Evolutionary conservation across 64 coral and sea anemone species (phyloP).

Genomic region (Dendrophyllia cribrosa): DNA sequence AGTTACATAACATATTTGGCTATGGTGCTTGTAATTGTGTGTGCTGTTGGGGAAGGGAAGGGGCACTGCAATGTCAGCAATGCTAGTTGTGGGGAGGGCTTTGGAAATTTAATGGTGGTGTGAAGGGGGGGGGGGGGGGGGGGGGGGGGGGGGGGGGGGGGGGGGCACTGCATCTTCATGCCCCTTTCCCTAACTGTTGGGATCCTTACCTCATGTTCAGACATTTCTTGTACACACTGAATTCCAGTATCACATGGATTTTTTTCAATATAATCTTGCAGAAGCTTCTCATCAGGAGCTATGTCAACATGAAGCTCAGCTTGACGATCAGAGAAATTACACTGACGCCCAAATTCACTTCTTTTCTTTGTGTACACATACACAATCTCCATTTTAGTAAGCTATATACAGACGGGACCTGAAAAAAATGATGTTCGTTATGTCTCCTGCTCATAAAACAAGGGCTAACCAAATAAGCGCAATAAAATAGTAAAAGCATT

Average conservation of each 20-base stretch:
- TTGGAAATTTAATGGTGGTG: too few relatives aligned
- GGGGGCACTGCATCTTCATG: too few relatives aligned
- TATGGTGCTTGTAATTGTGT: too few relatives aligned
- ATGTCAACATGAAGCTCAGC: slow-evolving; percentile 99
- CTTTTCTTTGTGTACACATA: slow-evolving; percentile 99
- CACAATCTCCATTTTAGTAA: slow-evolving; percentile 94
- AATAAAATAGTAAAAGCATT: too few relatives aligned
- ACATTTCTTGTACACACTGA: slow-evolving; percentile 99
- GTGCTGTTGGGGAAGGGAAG: too few relatives aligned
- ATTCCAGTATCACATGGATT: slow-evolving; percentile 99
- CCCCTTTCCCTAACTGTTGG: neutral
- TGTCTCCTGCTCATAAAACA: too few relatives aligned
- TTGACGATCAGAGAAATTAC: slow-evolving; percentile 98
- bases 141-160: too few relatives aligned
- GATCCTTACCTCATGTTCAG: slow-evolving; percentile 90
- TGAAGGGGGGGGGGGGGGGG: too few relatives aligned
- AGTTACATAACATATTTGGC: too few relatives aligned
- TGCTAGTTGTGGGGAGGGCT: too few relatives aligned
- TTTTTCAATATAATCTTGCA: slow-evolving; percentile 95
- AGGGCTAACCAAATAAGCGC: too few relatives aligned
- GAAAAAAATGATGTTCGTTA: neutral
- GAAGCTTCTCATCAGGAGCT: slow-evolving; percentile 93
- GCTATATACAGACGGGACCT: neutral
- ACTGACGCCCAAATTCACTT: slow-evolving; percentile 98
- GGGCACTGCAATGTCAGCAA: too few relatives aligned